Evolutionary conservation across 2,888 invertebrate genomes (phyloP).

Genomic region (Drepana falcataria): DNA sequence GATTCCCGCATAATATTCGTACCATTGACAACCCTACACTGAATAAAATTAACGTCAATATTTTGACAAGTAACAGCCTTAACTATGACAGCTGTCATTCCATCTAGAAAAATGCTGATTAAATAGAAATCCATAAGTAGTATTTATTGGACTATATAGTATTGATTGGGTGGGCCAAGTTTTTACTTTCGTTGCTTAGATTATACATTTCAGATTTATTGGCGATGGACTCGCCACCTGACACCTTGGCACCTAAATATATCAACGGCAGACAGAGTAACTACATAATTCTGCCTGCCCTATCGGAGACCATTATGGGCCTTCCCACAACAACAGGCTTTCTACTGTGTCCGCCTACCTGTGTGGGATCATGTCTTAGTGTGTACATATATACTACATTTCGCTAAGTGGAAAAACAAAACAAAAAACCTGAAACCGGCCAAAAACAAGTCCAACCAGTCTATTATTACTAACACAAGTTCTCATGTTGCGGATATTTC

Average conservation of each 20-base stretch:
- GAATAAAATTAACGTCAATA: neutral
- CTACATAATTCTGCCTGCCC: too few relatives aligned
- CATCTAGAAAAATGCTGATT: neutral
- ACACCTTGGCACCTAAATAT: too few relatives aligned
- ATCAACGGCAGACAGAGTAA: too few relatives aligned
- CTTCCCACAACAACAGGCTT: too few relatives aligned
- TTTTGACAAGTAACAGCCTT: neutral
- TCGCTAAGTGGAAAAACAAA: neutral
- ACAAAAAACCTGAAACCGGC: neutral
- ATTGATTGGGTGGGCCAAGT: too few relatives aligned
- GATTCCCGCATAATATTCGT: neutral
- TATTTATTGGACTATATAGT: too few relatives aligned
- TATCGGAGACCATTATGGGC: too few relatives aligned
- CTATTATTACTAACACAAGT: constrained; percentile 8
- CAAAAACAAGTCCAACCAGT: neutral
- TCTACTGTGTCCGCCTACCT: too few relatives aligned
- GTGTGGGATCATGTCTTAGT: too few relatives aligned
- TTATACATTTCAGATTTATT: too few relatives aligned
- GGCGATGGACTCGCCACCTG: too few relatives aligned
- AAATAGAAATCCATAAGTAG: neutral
- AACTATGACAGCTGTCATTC: neutral
- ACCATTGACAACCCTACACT: neutral
- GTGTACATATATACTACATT: neutral
- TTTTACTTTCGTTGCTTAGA: too few relatives aligned
- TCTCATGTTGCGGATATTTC: constrained; percentile 19